These are phyloP conservation scores for Kradibia gibbosae DNA, from an alignment of 1,140 invertebrate species.

Conservation along the genomic window DNA sequence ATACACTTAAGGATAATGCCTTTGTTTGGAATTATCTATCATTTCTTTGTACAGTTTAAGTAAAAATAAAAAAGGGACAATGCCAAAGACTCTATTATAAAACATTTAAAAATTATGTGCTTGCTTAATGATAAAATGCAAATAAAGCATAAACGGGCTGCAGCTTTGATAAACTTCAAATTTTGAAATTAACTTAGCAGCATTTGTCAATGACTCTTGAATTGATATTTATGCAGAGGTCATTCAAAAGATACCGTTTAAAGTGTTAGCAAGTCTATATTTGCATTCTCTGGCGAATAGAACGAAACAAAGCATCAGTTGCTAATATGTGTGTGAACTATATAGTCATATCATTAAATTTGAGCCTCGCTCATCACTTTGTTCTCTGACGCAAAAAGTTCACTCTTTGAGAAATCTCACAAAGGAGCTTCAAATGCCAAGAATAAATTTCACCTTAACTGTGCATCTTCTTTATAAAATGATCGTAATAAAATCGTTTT, in stretches of 20 bases:
- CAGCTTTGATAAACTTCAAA: slow-evolving; percentile 1
- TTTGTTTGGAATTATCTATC: neutral
- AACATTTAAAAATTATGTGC: slow-evolving; percentile 20
- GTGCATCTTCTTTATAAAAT: no score
- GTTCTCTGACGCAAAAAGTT: neutral
- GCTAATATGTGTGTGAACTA: neutral
- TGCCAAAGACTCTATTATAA: neutral
- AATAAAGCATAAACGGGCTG: neutral
- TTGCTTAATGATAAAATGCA: slow-evolving; percentile 21
- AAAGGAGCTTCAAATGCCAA: neutral
- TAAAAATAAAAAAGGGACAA: neutral
- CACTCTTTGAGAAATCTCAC: neutral
- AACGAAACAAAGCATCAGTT: neutral
- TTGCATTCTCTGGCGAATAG: slow-evolving; percentile 15
- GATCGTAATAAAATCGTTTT: no score
- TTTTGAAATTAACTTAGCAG: slow-evolving; percentile 7
- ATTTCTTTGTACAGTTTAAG: neutral
- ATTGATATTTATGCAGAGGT: neutral
- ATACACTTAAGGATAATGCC: neutral
- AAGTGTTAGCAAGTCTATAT: neutral
- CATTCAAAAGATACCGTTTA: slow-evolving; percentile 14
- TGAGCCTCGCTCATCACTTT: neutral
- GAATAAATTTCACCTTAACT: neutral
- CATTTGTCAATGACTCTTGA: slow-evolving; percentile 2
- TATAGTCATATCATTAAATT: neutral